Evolutionary conservation across 2,797 vertebrate species (phyloP).

Genomic region (Lacerta viridis): DNA sequence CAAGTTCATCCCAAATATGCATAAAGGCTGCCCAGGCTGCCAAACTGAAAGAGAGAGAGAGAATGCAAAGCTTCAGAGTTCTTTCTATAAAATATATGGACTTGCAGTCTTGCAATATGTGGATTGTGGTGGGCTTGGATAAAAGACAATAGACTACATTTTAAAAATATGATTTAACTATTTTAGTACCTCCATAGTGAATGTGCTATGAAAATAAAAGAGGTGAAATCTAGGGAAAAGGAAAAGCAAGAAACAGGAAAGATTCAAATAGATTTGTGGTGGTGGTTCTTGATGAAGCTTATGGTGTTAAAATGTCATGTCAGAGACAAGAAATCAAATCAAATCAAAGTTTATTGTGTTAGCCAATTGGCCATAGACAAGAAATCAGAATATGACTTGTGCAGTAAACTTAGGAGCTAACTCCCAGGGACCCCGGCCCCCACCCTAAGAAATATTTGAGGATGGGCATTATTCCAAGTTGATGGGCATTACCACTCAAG

Average conservation of each 20-base stretch:
- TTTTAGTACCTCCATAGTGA: background rate
- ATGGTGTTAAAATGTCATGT: background rate
- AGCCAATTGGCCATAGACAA: background rate
- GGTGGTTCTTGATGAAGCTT: background rate
- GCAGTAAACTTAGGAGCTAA: too few species aligned
- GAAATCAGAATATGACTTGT: background rate
- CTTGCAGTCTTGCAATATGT: background rate
- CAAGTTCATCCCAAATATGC: background rate
- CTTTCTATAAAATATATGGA: background rate
- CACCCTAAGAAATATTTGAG: too few species aligned
- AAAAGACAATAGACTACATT: background rate
- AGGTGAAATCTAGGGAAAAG: background rate
- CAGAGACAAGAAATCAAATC: background rate
- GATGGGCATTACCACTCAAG: too few species aligned
- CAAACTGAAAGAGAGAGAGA: too few species aligned
- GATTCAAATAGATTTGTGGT: slow-evolving; percentile 2
- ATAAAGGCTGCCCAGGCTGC: slow-evolving; percentile 23
- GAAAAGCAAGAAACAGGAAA: background rate
- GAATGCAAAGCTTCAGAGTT: background rate
- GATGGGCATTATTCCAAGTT: too few species aligned
- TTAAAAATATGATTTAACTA: background rate
- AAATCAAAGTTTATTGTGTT: too few species aligned
- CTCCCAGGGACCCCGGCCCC: too few species aligned
- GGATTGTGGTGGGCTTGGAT: background rate
- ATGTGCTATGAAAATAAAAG: background rate